phyloP scores from a whole-genome alignment of 2,113 vertebrate species.

The Triplophysa tibetana region DNA sequence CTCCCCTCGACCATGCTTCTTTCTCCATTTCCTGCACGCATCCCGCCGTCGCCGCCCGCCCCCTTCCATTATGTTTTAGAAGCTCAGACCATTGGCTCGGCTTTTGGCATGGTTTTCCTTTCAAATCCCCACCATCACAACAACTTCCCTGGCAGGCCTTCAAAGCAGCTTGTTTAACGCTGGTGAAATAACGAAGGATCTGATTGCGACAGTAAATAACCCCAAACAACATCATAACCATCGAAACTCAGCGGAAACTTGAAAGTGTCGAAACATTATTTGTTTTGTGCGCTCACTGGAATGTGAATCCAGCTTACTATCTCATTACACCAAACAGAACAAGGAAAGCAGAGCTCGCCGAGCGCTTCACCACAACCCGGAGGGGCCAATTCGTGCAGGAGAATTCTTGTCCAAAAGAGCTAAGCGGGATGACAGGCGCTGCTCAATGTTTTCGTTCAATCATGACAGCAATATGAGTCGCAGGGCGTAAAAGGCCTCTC shows the following conservation, averaged over 20 bases:
- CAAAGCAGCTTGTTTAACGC: slow-evolving; percentile 73
- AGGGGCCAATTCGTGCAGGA: slow-evolving; percentile 20
- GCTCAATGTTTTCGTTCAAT: slow-evolving; percentile 35
- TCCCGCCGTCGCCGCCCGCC: background rate
- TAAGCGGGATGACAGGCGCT: slow-evolving; percentile 25
- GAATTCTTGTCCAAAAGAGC: slow-evolving; percentile 30
- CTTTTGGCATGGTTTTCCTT: slow-evolving; percentile 66
- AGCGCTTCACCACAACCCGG: background rate
- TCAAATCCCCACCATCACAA: slow-evolving; percentile 71
- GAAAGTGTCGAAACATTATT: slow-evolving; percentile 31
- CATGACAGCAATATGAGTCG: slow-evolving; percentile 47
- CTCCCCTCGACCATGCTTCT: slow-evolving; percentile 43
- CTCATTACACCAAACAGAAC: slow-evolving; percentile 9
- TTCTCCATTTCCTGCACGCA: slow-evolving; percentile 36
- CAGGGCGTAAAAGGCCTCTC: slow-evolving; percentile 38
- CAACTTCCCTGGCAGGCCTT: slow-evolving; percentile 74
- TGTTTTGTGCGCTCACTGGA: slow-evolving; percentile 36
- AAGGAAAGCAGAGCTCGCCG: slow-evolving; percentile 2
- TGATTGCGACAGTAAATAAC: slow-evolving; percentile 71
- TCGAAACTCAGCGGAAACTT: slow-evolving; percentile 41
- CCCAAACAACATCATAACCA: slow-evolving; percentile 60
- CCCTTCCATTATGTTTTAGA: slow-evolving; percentile 33
- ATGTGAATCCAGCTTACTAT: slow-evolving; percentile 7
- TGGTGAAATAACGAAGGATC: slow-evolving; percentile 72
- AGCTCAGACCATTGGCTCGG: slow-evolving; percentile 65